A percentile compares a stretch with the other conserved stretches of the same genome.
These are phyloP conservation scores for Coregonus clupeaformis DNA, from an alignment of 2,113 vertebrate species.

Conservation along the genomic window DNA sequence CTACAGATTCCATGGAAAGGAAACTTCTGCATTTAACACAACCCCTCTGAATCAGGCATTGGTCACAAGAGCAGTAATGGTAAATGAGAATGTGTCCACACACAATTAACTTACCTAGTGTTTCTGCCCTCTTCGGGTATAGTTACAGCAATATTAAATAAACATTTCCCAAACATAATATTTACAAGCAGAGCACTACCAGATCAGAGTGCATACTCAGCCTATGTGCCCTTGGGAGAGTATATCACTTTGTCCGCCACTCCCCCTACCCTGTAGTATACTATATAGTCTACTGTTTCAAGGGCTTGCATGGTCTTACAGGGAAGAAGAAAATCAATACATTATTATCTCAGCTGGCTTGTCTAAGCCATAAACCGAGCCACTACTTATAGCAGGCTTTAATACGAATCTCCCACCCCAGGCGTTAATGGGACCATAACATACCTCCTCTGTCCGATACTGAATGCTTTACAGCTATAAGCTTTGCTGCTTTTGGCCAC, in stretches of 20 bases:
- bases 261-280: not conserved
- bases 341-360: not conserved
- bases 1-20: too few species aligned
- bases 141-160: too few species aligned
- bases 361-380: not conserved
- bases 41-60: too few species aligned
- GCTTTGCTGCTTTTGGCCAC: not conserved
- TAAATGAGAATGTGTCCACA: too few species aligned
- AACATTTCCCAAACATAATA: too few species aligned
- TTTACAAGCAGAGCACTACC: not conserved
- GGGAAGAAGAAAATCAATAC: not conserved
- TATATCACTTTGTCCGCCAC: not conserved
- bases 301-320: not conserved
- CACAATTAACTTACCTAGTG: too few species aligned
- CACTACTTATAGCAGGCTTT: conserved; percentile 7
- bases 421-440: not conserved
- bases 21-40: too few species aligned
- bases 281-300: not conserved
- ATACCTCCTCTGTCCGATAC: not conserved
- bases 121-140: too few species aligned
- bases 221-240: not conserved
- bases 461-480: not conserved
- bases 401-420: not conserved
- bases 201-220: not conserved
- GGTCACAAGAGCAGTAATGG: too few species aligned